Conservation (phyloP, 2,888 invertebrate genomes). For the Labia minor region DNA sequence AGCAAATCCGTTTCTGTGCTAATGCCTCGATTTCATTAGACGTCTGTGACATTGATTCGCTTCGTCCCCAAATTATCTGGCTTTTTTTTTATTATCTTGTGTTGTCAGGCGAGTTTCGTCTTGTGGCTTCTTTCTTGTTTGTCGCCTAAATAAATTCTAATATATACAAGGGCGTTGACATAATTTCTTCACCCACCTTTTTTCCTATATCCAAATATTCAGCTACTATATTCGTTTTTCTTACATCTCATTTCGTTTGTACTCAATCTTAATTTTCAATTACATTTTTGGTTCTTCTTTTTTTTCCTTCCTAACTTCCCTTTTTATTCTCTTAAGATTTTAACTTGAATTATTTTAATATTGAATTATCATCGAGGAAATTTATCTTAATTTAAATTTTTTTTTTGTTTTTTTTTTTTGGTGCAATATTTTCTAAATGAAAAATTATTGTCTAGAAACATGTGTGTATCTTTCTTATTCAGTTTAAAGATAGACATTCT, state of each 20-base stretch:
- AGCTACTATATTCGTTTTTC: not conserved
- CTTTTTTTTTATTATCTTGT: not conserved
- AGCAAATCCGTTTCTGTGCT: too few relatives aligned
- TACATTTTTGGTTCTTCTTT: not conserved
- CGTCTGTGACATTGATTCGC: not conserved
- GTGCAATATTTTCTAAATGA: too few relatives aligned
- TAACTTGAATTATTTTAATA: not conserved
- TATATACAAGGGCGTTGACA: not conserved
- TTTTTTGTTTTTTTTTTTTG: not conserved
- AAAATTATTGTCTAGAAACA: too few relatives aligned
- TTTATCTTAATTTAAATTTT: not conserved
- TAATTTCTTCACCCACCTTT: not conserved
- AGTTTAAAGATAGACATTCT: too few relatives aligned
- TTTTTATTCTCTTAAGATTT: not conserved
- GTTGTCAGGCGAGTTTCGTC: not conserved
- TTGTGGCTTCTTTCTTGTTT: not conserved
- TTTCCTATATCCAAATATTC: not conserved
- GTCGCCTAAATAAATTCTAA: slow-evolving; percentile 8
- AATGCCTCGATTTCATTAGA: too few relatives aligned
- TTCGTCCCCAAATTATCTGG: not conserved
- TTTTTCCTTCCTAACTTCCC: too few relatives aligned
- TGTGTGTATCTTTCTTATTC: too few relatives aligned
- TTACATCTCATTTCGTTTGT: not conserved
- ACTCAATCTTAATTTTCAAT: not conserved
- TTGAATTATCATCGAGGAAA: not conserved